Percentiles rank a stretch among this genome's conserved stretches.
Conservation (phyloP, 2,888 invertebrate genomes). For the Hypena proboscidalis region DNA sequence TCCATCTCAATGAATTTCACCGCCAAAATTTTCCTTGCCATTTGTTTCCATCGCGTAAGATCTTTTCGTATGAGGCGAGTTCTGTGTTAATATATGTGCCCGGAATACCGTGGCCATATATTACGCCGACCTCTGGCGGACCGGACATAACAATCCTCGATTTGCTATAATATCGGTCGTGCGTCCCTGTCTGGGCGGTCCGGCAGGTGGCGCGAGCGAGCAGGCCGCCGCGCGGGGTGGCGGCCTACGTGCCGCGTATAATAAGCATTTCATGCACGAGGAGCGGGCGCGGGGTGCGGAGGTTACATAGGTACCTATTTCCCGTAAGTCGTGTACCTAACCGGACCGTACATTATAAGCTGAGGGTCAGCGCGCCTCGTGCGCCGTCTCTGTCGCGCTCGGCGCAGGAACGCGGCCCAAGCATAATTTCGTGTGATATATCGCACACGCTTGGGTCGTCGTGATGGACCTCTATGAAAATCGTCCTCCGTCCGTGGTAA, state of each 20-base stretch:
- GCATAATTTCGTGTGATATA: slow-evolving; percentile 84
- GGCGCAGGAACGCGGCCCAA: slow-evolving; percentile 64
- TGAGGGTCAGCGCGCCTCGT: slow-evolving; percentile 81
- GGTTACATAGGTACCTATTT: slow-evolving; percentile 81
- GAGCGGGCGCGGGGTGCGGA: slow-evolving; percentile 74
- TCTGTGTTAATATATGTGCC: slow-evolving; percentile 85
- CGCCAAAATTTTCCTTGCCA: slow-evolving; percentile 83
- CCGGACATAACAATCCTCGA: slow-evolving; percentile 86
- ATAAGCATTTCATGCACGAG: slow-evolving; percentile 87
- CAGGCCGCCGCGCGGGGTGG: slow-evolving; percentile 73
- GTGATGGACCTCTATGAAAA: slow-evolving; percentile 77
- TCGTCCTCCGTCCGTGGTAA: slow-evolving; percentile 56
- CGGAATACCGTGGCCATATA: slow-evolving; percentile 86
- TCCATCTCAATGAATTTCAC: slow-evolving; percentile 78
- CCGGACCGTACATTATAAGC: slow-evolving; percentile 86
- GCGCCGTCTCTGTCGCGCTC: slow-evolving; percentile 79
- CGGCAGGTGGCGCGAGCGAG: slow-evolving; percentile 64
- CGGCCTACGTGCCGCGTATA: slow-evolving; percentile 84
- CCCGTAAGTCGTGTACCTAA: slow-evolving; percentile 85
- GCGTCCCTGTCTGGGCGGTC: slow-evolving; percentile 71
- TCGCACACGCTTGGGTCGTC: slow-evolving; percentile 70
- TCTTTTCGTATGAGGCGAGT: slow-evolving; percentile 85
- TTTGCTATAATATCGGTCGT: slow-evolving; percentile 84
- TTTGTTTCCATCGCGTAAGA: slow-evolving; percentile 85
- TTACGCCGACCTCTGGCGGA: slow-evolving; percentile 85